These are phyloP conservation scores for Acinonyx jubatus DNA, from an alignment of 2,113 vertebrate genomes.

Conservation along the genomic window DNA sequence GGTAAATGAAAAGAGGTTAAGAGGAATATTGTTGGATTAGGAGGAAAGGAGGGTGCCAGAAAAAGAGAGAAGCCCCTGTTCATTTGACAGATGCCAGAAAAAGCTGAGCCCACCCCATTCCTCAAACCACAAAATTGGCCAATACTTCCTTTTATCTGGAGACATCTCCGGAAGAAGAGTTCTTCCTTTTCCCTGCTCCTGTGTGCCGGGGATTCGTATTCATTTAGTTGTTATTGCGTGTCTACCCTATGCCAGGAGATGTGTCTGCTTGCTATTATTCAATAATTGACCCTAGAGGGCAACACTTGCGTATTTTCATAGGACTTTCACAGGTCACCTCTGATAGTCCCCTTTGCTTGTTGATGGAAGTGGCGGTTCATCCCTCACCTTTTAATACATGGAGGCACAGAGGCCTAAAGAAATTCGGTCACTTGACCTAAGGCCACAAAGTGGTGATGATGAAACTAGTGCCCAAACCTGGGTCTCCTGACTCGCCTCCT, in stretches of 20 bases:
- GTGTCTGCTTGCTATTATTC: not conserved
- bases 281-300: not conserved
- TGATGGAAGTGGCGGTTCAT: not conserved
- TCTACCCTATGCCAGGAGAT: not conserved
- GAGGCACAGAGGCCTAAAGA: not conserved
- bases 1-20: not conserved
- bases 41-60: not conserved
- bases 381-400: not conserved
- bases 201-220: not conserved
- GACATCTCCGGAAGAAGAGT: not conserved
- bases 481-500: not conserved
- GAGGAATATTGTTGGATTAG: not conserved
- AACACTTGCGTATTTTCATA: not conserved
- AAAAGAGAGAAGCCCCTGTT: not conserved
- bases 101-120: not conserved
- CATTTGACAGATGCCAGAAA: not conserved
- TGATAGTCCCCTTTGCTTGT: not conserved
- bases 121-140: slow-evolving; percentile 9
- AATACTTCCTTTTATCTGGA: not conserved
- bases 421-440: not conserved
- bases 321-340: not conserved
- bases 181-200: not conserved
- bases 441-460: not conserved
- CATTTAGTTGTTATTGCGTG: not conserved
- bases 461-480: not conserved